A percentile compares a stretch with the other conserved stretches of the same genome.
Evolutionary conservation across 2,888 invertebrate genomes (phyloP).

Genomic region (Taenaris catops): DNA sequence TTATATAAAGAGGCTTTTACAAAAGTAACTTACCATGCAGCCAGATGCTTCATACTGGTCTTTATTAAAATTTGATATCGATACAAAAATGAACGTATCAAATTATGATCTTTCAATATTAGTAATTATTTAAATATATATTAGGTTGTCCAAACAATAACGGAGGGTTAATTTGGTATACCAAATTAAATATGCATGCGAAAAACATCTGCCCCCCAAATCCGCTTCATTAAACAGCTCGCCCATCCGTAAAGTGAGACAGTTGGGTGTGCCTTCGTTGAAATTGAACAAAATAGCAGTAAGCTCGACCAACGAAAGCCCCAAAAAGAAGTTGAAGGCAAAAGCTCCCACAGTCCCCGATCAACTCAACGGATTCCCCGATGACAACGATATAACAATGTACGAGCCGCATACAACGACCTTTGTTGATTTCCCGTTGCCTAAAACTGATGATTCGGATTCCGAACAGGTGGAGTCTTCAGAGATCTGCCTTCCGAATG

Average conservation of each 20-base stretch:
- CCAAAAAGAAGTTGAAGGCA: conserved; percentile 54
- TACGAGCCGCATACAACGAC: conserved; percentile 72
- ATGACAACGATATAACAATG: conserved; percentile 70
- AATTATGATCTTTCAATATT: too few relatives aligned
- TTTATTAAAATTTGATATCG: too few relatives aligned
- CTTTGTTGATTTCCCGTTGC: conserved; percentile 50
- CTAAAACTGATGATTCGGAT: conserved; percentile 65
- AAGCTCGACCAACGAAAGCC: conserved; percentile 59
- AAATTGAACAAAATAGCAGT: conserved; percentile 46
- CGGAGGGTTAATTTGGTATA: too few relatives aligned
- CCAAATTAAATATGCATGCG: too few relatives aligned
- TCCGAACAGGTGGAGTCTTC: conserved; percentile 59
- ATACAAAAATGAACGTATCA: too few relatives aligned
- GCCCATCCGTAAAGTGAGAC: conserved; percentile 69
- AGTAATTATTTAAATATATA: too few relatives aligned
- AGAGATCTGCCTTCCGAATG: conserved; percentile 63
- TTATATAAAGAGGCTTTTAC: too few relatives aligned
- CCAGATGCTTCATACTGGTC: too few relatives aligned
- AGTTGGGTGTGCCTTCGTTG: conserved; percentile 51
- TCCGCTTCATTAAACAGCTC: conserved; percentile 68
- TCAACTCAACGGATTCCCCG: conserved; percentile 42
- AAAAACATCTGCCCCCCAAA: too few relatives aligned
- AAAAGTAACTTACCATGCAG: too few relatives aligned
- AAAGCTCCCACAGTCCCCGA: conserved; percentile 47
- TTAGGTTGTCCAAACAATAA: too few relatives aligned